These are phyloP conservation scores for Drosophila bocki DNA, from an alignment of 1,140 invertebrate species.

Conservation along the genomic window DNA sequence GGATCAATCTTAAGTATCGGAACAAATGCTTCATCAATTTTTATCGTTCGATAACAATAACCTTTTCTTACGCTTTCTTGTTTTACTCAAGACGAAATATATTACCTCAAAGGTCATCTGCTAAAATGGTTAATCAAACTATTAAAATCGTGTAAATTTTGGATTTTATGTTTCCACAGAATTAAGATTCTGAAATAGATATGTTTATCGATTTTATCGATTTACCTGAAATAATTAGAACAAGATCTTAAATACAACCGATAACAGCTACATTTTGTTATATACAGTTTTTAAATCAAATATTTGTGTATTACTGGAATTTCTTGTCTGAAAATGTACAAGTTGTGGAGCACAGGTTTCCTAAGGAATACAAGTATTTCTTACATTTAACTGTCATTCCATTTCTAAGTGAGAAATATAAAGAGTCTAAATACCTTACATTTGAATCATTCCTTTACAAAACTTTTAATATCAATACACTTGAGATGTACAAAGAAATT, in stretches of 20 bases:
- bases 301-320: neutral
- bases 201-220: neutral
- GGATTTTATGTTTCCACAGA: neutral
- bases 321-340: neutral
- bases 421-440: neutral
- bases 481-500: conserved; percentile 8
- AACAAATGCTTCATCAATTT: neutral
- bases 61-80: conserved; percentile 17
- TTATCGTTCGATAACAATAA: too few relatives aligned
- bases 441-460: neutral
- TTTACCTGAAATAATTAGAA: neutral
- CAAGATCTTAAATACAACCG: neutral
- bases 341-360: neutral
- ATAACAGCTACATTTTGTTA: neutral
- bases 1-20: neutral
- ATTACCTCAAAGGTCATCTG: neutral
- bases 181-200: neutral
- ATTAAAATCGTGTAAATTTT: neutral
- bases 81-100: conserved; percentile 6
- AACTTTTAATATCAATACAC: conserved; percentile 10
- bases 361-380: neutral
- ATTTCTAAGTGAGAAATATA: neutral
- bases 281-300: neutral
- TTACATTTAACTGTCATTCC: neutral
- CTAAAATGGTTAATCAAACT: neutral